Percentiles rank a stretch among this genome's conserved stretches.
phyloP scores from a whole-genome alignment of 2,888 invertebrate genomes.

The Nezara viridula region DNA sequence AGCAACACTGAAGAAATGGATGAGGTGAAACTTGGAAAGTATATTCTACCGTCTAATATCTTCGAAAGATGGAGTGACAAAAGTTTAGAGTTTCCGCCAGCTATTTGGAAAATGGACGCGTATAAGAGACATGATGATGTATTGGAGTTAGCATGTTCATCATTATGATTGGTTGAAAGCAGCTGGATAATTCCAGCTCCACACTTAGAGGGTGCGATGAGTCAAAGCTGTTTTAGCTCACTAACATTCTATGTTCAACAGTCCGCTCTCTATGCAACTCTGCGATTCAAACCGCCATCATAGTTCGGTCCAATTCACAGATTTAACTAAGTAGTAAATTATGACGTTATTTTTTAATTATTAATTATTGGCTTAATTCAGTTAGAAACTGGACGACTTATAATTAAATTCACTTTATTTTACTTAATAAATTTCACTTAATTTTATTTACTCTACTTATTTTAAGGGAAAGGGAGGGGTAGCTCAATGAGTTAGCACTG shows the following conservation, averaged over 20 bases:
- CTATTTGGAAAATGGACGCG: background rate
- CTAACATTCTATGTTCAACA: background rate
- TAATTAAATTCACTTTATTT: too few relatives aligned
- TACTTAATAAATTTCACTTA: too few relatives aligned
- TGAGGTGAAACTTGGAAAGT: background rate
- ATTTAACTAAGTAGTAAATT: too few relatives aligned
- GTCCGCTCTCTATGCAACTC: background rate
- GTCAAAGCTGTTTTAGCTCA: background rate
- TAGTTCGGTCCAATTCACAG: too few relatives aligned
- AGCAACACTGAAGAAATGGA: background rate
- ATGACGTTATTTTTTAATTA: too few relatives aligned
- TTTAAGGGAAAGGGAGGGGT: too few relatives aligned
- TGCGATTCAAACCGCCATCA: background rate
- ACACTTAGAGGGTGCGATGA: background rate
- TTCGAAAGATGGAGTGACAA: constrained; percentile 17
- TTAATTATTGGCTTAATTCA: too few relatives aligned
- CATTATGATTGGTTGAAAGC: constrained; percentile 20
- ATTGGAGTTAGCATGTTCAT: background rate
- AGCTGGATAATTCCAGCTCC: background rate
- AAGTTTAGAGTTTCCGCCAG: background rate
- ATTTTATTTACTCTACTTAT: too few relatives aligned
- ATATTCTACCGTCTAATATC: background rate
- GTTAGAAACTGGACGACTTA: too few relatives aligned
- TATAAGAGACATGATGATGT: background rate
- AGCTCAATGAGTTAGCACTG: too few relatives aligned